phyloP scores from a whole-genome alignment of 2,888 invertebrate species.

The Oscheius myriophilus region DNA sequence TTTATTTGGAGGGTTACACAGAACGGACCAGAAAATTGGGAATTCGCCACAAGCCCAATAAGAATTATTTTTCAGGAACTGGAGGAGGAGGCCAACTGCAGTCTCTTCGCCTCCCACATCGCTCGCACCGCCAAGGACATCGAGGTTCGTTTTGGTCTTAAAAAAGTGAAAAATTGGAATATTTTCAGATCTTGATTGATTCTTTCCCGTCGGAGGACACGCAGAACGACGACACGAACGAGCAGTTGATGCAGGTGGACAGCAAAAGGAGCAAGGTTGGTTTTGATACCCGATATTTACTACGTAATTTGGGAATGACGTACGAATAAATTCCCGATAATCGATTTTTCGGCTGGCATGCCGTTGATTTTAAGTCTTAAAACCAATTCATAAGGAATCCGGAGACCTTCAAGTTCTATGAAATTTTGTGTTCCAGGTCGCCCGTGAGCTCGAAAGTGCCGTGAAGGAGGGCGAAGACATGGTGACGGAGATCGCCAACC shows the following conservation, averaged over 20 bases:
- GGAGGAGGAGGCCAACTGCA: constrained; percentile 78
- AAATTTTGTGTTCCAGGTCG: constrained; percentile 32
- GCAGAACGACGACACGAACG: constrained; percentile 43
- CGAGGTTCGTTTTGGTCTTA: constrained; percentile 77
- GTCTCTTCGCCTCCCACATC: constrained; percentile 91
- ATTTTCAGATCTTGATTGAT: constrained; percentile 61
- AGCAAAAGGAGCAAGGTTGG: constrained; percentile 35
- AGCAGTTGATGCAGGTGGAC: constrained; percentile 39
- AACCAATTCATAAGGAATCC: too few relatives aligned
- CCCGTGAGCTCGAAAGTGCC: constrained; percentile 44
- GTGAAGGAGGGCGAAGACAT: constrained; percentile 42
- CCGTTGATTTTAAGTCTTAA: too few relatives aligned
- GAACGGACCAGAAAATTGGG: too few relatives aligned
- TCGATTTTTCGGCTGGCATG: too few relatives aligned
- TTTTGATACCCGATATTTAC: background rate
- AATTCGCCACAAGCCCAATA: too few relatives aligned
- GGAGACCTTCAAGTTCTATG: too few relatives aligned
- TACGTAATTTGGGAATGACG: too few relatives aligned
- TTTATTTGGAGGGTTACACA: too few relatives aligned
- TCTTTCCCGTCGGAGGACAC: constrained; percentile 56
- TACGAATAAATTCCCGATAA: too few relatives aligned
- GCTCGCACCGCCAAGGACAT: constrained; percentile 97
- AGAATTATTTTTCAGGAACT: constrained; percentile 59
- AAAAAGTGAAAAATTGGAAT: background rate
- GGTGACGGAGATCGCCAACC: constrained; percentile 32